Evolutionary conservation across 2,797 vertebrate genomes (phyloP), one percentile per base, ranked within the genome.

Genomic region (Falco concolor): DNA sequence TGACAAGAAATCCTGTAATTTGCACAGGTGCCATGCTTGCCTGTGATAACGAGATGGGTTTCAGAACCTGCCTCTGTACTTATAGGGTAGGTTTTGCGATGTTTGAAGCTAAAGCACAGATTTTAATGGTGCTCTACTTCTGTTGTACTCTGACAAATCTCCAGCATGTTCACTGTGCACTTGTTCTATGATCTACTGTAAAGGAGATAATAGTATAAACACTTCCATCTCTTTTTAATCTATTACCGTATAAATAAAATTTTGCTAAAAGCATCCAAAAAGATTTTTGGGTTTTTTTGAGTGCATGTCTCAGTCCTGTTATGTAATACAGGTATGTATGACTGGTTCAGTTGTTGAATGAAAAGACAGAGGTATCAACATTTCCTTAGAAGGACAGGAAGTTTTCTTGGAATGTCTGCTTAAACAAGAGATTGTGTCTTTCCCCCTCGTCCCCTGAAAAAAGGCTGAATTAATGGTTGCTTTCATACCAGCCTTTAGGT

Each of bases 391-490:
- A 78, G 72, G 79, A 50, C 60, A 52, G 80, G 80, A 20, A 12
- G 47, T 85, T 89, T 95, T 89, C 85, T 69, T 61, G 28, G 54
- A 79, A 73, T 45, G 76, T 54, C 56, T 89, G 28, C 36, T 89
- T 86, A 87, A 93, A 80, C 47, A 50, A 87, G 54, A 76, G 52
- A 32, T 47, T 78, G 44, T 83, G 49, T 54, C 15, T 64, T 85
- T 23, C 8, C 5, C 30, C 21, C 24, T 68, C 23, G 61, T 79
- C 20, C 54, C 6, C n/a, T 67, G 52, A 67, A 53, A 80, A 86
- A 73, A 78, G 20, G 4, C 91, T 84, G 85, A 81, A 86, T 78
- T 94, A 91, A 86, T 92, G 86, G 67, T 45, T 92, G 67, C 80
- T 89, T 93, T 92, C 20, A 5, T 89, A 76, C 59, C 44, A 90